A percentile compares a stretch with the other conserved stretches of the same genome.
phyloP scores from a whole-genome alignment of 2,797 vertebrate genomes.

The Brachymystax lenok region DNA sequence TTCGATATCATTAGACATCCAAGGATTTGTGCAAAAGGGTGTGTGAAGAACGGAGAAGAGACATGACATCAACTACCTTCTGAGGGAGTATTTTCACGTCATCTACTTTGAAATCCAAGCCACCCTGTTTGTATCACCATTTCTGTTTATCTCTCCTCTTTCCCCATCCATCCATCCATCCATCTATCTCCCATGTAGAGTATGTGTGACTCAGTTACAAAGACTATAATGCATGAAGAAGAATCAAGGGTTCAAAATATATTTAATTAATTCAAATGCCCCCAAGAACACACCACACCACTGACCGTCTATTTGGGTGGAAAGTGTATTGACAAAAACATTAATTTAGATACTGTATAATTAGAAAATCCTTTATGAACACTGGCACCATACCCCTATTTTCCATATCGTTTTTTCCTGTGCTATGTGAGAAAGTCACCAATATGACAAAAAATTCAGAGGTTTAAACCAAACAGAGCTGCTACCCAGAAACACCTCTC shows the following conservation, averaged over 20 bases:
- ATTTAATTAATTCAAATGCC: too few species aligned
- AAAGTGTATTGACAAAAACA: too few species aligned
- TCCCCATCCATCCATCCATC: too few species aligned
- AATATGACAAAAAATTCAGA: not conserved
- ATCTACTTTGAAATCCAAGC: not conserved
- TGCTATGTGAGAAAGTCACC: constrained; percentile 29
- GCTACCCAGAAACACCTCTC: constrained; percentile 42
- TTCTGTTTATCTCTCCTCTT: too few species aligned
- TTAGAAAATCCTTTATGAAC: not conserved
- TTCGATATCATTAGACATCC: constrained; percentile 4
- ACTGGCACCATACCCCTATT: constrained; percentile 10
- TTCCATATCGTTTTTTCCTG: constrained; percentile 18
- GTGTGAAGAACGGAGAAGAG: not conserved
- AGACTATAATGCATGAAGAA: too few species aligned
- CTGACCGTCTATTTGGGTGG: too few species aligned
- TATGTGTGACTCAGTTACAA: too few species aligned
- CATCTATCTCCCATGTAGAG: too few species aligned
- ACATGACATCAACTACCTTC: not conserved
- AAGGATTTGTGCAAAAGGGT: not conserved
- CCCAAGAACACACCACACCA: too few species aligned
- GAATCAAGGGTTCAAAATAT: too few species aligned
- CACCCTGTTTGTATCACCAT: not conserved
- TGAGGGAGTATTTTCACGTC: not conserved
- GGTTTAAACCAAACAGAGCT: constrained; percentile 19
- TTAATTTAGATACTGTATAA: too few species aligned